Percentiles rank a stretch among this genome's conserved stretches.
Evolutionary conservation across 2,113 vertebrate genomes (phyloP).

Genomic region (Platysteira castanea): DNA sequence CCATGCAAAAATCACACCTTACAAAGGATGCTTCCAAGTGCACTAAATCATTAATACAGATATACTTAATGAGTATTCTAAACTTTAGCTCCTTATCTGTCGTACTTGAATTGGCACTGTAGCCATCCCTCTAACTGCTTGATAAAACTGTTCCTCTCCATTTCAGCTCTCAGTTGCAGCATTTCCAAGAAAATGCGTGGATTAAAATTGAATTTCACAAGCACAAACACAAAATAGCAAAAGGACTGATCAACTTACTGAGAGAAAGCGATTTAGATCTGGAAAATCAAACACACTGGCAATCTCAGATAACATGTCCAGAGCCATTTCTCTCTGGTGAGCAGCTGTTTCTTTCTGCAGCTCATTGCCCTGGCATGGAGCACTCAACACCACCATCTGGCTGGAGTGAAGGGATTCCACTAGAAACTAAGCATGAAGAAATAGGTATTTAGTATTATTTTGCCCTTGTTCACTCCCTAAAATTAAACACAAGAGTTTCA

Average conservation of each 20-base stretch:
- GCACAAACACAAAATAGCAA: not conserved
- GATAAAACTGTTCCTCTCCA: not conserved
- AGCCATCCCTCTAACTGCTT: not conserved
- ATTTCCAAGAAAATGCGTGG: not conserved
- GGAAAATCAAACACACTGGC: constrained; percentile 98
- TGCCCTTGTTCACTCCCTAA: not conserved
- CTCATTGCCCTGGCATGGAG: constrained; percentile 78
- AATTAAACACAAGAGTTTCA: not conserved
- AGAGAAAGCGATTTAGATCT: constrained; percentile 93
- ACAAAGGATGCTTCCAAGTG: not conserved
- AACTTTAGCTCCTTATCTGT: not conserved
- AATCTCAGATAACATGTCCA: constrained; percentile 91
- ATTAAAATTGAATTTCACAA: not conserved
- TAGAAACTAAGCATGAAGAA: constrained; percentile 81
- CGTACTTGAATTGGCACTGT: not conserved
- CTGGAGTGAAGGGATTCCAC: constrained; percentile 94
- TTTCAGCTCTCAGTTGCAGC: not conserved
- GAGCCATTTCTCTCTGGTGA: constrained; percentile 87
- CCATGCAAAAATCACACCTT: not conserved
- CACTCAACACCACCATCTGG: constrained; percentile 79
- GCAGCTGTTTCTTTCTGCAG: constrained; percentile 80
- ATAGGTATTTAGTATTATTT: not conserved
- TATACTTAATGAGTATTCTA: not conserved
- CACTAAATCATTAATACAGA: not conserved
- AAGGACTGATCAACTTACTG: constrained; percentile 71